Percentiles rank a stretch among this genome's conserved stretches.
phyloP scores from a whole-genome alignment of 2,113 vertebrate genomes.

The Halichoerus grypus region DNA sequence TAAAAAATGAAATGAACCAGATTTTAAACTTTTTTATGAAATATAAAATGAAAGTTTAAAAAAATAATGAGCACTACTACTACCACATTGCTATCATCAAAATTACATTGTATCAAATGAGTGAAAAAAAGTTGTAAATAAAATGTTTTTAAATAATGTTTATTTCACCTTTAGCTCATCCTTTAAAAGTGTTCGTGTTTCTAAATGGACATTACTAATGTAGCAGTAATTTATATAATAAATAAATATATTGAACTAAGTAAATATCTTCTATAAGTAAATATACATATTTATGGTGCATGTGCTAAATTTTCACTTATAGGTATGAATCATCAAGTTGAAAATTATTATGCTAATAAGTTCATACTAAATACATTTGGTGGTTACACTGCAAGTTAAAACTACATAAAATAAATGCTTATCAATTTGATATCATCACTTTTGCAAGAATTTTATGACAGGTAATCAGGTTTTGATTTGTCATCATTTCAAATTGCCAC shows the following conservation, averaged over 20 bases:
- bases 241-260: background rate
- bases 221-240: background rate
- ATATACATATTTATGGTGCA: background rate
- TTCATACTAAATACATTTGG: background rate
- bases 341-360: constrained; percentile 26
- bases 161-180: background rate
- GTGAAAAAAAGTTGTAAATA: background rate
- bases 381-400: background rate
- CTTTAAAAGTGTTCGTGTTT: background rate
- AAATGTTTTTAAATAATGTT: background rate
- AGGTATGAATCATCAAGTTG: background rate
- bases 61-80: background rate
- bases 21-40: background rate
- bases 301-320: background rate
- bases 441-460: constrained; percentile 18
- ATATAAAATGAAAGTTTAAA: background rate
- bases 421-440: background rate
- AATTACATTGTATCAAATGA: background rate
- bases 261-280: constrained; percentile 2
- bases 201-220: background rate
- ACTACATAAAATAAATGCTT: background rate
- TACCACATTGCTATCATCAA: background rate
- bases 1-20: background rate
- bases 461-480: background rate
- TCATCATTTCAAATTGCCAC: background rate